These are phyloP conservation scores for Acinonyx jubatus DNA, from an alignment of 2,113 vertebrate species.

Conservation along the genomic window DNA sequence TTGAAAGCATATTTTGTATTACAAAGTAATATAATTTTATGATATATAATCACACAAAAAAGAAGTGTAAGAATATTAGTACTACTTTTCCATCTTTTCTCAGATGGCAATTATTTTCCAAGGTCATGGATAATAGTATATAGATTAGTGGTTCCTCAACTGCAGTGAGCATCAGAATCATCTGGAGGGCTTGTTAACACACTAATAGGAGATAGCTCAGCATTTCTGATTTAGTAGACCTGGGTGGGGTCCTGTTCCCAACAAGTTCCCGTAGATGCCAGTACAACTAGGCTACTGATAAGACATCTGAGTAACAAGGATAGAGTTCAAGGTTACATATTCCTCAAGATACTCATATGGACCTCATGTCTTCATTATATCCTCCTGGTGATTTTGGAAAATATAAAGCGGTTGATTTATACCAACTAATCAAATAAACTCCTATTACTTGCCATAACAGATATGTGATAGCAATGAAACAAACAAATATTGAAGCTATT, in stretches of 20 bases:
- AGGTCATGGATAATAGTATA: background rate
- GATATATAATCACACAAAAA: background rate
- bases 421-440: background rate
- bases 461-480: background rate
- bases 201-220: rapidly evolving
- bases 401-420: background rate
- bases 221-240: background rate
- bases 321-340: background rate
- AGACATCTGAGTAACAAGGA: background rate
- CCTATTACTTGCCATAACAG: background rate
- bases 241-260: background rate
- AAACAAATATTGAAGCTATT: background rate
- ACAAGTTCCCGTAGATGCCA: background rate
- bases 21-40: background rate
- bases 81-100: background rate
- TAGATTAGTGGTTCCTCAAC: background rate
- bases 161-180: background rate
- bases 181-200: background rate
- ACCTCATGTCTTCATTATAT: background rate
- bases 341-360: background rate
- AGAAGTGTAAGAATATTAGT: background rate
- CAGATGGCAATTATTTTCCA: background rate
- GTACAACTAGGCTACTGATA: background rate
- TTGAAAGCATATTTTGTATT: background rate
- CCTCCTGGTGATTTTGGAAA: background rate